Conservation (phyloP, 2,797 vertebrate species). For the Notolepis coatsorum region DNA sequence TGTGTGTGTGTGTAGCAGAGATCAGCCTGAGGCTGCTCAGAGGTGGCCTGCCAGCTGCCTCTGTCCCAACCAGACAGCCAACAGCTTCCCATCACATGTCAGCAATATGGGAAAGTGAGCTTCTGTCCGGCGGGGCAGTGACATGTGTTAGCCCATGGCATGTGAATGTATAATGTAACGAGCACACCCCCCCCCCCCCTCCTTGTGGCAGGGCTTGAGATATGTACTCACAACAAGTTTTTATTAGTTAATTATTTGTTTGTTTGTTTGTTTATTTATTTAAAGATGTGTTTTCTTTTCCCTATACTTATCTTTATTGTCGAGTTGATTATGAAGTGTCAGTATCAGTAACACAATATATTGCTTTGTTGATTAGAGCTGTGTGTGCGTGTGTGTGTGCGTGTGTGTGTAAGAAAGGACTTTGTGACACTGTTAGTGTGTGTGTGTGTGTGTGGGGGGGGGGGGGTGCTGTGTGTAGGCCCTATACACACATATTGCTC, state of each 20-base stretch:
- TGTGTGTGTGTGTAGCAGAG: constrained; percentile 32
- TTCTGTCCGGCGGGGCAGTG: constrained; percentile 78
- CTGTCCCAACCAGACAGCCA: constrained; percentile 81
- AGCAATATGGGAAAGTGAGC: constrained; percentile 85
- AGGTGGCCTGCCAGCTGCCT: constrained; percentile 82
- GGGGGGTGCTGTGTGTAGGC: too few relatives aligned
- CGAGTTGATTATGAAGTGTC: constrained; percentile 56
- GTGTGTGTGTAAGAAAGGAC: constrained; percentile 52
- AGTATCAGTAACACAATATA: constrained; percentile 55
- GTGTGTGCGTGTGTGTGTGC: constrained; percentile 15
- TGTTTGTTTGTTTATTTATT: constrained; percentile 12
- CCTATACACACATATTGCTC: constrained; percentile 62
- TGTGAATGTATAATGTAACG: constrained; percentile 79
- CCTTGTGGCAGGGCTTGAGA: constrained; percentile 63
- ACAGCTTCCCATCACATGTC: constrained; percentile 86
- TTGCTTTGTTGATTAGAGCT: constrained; percentile 68
- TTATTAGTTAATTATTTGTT: too few relatives aligned
- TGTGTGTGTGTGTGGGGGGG: constrained; percentile 22
- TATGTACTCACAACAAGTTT: constrained; percentile 33
- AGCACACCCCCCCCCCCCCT: constrained; percentile 54
- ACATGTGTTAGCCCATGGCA: constrained; percentile 79
- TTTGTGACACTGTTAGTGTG: constrained; percentile 2
- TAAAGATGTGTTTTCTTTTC: constrained; percentile 24
- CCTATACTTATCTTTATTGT: constrained; percentile 36
- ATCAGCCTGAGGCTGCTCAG: constrained; percentile 73